Conservation (phyloP, 2,888 invertebrate species). For the Athrips mouffetella region DNA sequence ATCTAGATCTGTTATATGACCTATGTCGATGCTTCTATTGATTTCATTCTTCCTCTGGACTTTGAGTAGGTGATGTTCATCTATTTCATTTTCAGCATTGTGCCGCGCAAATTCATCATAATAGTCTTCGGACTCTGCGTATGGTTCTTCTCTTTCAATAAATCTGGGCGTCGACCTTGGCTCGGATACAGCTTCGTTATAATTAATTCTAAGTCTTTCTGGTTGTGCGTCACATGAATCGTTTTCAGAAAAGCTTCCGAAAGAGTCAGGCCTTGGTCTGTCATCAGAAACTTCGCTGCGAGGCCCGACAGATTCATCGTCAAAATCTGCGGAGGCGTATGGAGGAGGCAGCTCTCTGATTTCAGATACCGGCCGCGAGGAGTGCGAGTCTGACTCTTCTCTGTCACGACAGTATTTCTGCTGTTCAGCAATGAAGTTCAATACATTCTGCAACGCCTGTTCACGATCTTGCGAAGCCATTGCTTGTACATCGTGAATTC, state of each 20-base stretch:
- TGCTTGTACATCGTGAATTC: conserved; percentile 68
- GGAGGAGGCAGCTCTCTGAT: conserved; percentile 77
- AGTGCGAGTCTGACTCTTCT: conserved; percentile 78
- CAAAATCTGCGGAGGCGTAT: conserved; percentile 69
- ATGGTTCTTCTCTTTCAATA: conserved; percentile 70
- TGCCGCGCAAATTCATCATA: conserved; percentile 58
- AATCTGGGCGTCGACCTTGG: conserved; percentile 66
- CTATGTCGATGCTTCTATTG: conserved; percentile 59
- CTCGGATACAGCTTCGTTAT: conserved; percentile 68
- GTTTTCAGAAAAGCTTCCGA: conserved; percentile 71
- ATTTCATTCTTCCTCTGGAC: conserved; percentile 72
- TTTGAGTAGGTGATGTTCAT: conserved; percentile 62
- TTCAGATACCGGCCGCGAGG: conserved; percentile 76
- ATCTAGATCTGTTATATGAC: conserved; percentile 45
- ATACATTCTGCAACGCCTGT: conserved; percentile 84
- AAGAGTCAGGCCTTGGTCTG: conserved; percentile 66
- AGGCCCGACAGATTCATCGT: conserved; percentile 69
- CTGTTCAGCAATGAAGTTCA: conserved; percentile 87
- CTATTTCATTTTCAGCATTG: conserved; percentile 65
- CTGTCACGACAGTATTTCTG: conserved; percentile 83
- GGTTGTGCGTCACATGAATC: conserved; percentile 65
- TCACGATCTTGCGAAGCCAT: conserved; percentile 80
- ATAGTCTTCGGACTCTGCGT: conserved; percentile 64
- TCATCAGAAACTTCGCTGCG: conserved; percentile 71
- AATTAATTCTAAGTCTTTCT: conserved; percentile 53